Evolutionary conservation across 2,113 vertebrate species (phyloP).

Genomic region (Ivindomyrus marchei): DNA sequence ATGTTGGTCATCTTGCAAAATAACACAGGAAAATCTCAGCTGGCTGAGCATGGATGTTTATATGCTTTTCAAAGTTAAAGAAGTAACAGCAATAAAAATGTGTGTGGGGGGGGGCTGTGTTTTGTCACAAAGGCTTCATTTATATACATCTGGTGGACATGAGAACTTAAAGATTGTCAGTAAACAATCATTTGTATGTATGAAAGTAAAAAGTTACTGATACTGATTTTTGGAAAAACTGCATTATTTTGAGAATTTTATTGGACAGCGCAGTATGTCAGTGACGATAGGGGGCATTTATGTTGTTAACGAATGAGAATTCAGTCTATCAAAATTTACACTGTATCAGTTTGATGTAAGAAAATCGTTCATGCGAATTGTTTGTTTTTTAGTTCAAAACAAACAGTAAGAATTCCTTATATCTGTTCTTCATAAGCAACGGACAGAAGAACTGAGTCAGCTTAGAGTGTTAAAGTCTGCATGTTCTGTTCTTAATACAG

Average conservation of each 20-base stretch:
- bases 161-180: background rate
- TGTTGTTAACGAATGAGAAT: background rate
- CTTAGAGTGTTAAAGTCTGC: background rate
- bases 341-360: background rate
- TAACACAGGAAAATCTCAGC: conserved; percentile 54
- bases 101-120: background rate
- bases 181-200: background rate
- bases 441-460: background rate
- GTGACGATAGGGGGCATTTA: background rate
- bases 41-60: conserved; percentile 17
- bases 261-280: background rate
- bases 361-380: background rate
- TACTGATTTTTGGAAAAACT: background rate
- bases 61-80: conserved; percentile 47
- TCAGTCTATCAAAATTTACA: background rate
- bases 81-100: background rate
- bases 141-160: background rate
- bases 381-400: background rate
- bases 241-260: background rate
- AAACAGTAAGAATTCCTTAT: background rate
- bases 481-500: background rate
- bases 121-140: background rate
- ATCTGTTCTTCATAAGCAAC: background rate
- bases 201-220: background rate
- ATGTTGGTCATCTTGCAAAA: conserved; percentile 52